Percentiles rank a stretch among this genome's conserved stretches.
phyloP scores from a whole-genome alignment of 2,113 vertebrate species.

The Coreoperca whiteheadi region DNA sequence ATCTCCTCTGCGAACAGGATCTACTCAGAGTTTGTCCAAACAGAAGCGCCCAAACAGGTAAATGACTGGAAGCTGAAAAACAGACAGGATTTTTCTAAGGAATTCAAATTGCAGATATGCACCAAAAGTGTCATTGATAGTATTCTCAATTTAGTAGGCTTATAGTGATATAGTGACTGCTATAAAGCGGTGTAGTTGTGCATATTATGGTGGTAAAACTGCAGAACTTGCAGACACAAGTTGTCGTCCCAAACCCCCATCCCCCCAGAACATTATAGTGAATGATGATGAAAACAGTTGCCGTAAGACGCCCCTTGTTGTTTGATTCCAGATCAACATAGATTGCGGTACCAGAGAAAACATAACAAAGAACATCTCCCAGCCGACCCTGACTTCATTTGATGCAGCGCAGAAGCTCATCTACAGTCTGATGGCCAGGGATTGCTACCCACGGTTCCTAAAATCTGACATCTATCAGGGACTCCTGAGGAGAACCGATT shows the following conservation, averaged over 20 bases:
- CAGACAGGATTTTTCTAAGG: not conserved
- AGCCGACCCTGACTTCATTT: constrained; percentile 89
- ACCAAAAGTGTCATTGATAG: not conserved
- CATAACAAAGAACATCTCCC: constrained; percentile 90
- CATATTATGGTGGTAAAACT: not conserved
- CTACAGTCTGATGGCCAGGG: constrained; percentile 93
- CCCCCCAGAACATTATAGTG: not conserved
- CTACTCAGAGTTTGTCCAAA: constrained; percentile 94
- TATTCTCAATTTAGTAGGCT: not conserved
- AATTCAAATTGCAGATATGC: not conserved
- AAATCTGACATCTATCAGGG: constrained; percentile 88
- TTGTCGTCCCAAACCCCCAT: no score
- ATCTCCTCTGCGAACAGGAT: constrained; percentile 90
- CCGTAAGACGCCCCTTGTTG: constrained; percentile 15
- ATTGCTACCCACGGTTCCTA: constrained; percentile 95
- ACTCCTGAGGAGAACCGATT: constrained; percentile 75
- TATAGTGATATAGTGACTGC: not conserved
- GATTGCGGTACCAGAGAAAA: constrained; percentile 91
- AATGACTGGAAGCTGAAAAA: constrained; percentile 15
- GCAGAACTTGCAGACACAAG: not conserved
- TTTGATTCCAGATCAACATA: constrained; percentile 92
- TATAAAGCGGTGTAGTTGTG: constrained; percentile 1
- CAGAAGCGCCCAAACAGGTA: constrained; percentile 95
- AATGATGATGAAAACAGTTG: constrained; percentile 19
- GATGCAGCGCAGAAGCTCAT: constrained; percentile 92